Base-by-base conservation (phyloP, 2,113 vertebrate species). In the Cololabis saira region DNA sequence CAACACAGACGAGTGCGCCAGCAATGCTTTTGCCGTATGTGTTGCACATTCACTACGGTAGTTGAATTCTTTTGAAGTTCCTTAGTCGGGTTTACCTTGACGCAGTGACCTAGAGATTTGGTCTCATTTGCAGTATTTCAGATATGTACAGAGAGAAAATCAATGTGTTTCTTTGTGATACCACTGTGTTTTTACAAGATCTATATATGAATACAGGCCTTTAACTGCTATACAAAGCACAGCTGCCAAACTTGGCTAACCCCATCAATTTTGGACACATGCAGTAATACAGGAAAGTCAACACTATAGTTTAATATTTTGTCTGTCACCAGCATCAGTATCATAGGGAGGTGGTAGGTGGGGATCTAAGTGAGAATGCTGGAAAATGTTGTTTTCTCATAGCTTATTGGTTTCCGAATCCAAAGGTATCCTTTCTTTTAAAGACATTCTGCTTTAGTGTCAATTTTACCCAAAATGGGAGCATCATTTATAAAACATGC, bases 51-150 rank as follows among this genome's bases (percentile, higher is more conserved):
- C n/a, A n/a, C n/a, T n/a, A n/a, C n/a, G n/a, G n/a, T 8, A 45
- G 53, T 19, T 64, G 42, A 21, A 77, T 67, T 64, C 37, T 50
- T 73, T 58, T 49, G 24, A 27, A 27, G 24, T 27, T 5, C 24
- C 24, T 27, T 4, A 3, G 3, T 8, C 14, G 7, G 8, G 2
- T 13, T 47, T 11, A 10, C 5, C 17, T 18, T 17, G n/a, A 8
- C 6, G 2, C 33, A 37, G 33, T 37, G 33, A 37, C 33, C 33
- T 7, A 7, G 3, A 4, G 17, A 10, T 47, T 11, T 18, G 17
- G 45, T 47, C 17, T 47, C 10, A 18, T 61, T 11, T 50, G 49
- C 57, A 71, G 44, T 41, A 33, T 59, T 75, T 69, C 1, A 52
- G 5, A 66, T 42, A 13, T 49, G 21, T 49, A 63, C 16, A 52